phyloP scores from a whole-genome alignment of 2,797 vertebrate genomes.

The Gobionotothen gibberifrons region DNA sequence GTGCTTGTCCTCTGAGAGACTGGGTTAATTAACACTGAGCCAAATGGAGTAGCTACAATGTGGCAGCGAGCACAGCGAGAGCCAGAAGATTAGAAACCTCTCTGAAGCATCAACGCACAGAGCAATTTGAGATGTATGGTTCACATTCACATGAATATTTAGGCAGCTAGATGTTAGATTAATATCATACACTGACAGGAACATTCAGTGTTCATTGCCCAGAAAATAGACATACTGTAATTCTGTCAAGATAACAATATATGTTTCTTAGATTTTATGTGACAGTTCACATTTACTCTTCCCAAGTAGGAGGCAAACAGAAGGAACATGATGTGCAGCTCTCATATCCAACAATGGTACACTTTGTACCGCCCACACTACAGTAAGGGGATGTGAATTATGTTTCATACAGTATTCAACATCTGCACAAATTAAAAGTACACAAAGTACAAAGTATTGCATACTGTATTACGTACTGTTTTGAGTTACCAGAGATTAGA shows the following conservation, averaged over 20 bases:
- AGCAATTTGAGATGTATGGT: conserved; percentile 59
- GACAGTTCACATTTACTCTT: conserved; percentile 29
- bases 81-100: conserved; percentile 66
- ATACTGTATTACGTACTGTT: too few relatives aligned
- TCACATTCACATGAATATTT: conserved; percentile 65
- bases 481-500: too few relatives aligned
- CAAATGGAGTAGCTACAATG: conserved; percentile 66
- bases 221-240: conserved; percentile 44
- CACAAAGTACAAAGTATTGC: too few relatives aligned
- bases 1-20: conserved; percentile 71
- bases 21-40: conserved; percentile 75
- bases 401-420: conserved; percentile 27
- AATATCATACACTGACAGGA: conserved; percentile 56
- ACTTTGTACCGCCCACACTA: conserved; percentile 4
- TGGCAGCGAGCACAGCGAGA: conserved; percentile 57
- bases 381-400: background rate
- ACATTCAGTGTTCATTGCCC: conserved; percentile 54
- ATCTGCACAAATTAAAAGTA: conserved; percentile 1
- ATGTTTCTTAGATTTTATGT: conserved; percentile 36
- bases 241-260: conserved; percentile 39
- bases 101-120: conserved; percentile 51
- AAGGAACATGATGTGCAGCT: conserved; percentile 11
- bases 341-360: background rate
- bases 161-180: conserved; percentile 65
- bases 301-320: conserved; percentile 17